These are phyloP conservation scores for Chionoecetes opilio DNA, from an alignment of 1,140 invertebrate genomes.

Conservation along the genomic window DNA sequence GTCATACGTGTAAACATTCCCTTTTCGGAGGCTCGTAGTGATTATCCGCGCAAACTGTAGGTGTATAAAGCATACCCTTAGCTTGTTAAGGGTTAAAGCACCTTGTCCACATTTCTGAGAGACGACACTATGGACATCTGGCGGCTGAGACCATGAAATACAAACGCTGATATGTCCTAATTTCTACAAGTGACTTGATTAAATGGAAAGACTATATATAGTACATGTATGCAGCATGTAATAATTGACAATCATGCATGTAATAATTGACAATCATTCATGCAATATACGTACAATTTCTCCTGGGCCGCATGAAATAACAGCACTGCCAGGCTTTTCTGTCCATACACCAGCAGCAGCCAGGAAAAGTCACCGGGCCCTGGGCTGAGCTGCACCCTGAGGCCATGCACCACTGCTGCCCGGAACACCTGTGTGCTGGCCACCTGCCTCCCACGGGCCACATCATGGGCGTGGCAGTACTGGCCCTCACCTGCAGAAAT, in stretches of 20 bases:
- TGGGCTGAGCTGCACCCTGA: background rate
- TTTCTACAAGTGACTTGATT: too few relatives aligned
- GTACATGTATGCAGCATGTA: background rate
- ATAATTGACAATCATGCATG: background rate
- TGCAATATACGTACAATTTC: background rate
- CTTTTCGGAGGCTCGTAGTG: too few relatives aligned
- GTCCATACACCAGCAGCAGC: slow-evolving; percentile 18
- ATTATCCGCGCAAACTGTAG: too few relatives aligned
- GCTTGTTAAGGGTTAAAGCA: too few relatives aligned
- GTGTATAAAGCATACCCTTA: too few relatives aligned
- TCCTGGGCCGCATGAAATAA: background rate
- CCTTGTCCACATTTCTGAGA: too few relatives aligned
- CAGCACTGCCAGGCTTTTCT: slow-evolving; percentile 50
- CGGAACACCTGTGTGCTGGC: slow-evolving; percentile 39
- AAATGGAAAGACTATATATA: too few relatives aligned
- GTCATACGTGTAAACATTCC: too few relatives aligned
- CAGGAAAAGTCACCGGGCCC: background rate
- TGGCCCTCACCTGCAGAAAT: slow-evolving; percentile 58
- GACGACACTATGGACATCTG: too few relatives aligned
- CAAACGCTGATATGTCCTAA: too few relatives aligned
- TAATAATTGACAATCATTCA: background rate
- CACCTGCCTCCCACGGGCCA: slow-evolving; percentile 14
- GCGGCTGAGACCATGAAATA: too few relatives aligned
- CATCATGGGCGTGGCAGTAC: slow-evolving; percentile 41
- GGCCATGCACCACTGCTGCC: slow-evolving; percentile 50